These are phyloP conservation scores for Fragum fragum DNA, from an alignment of 2,888 invertebrate genomes.

Conservation along the genomic window DNA sequence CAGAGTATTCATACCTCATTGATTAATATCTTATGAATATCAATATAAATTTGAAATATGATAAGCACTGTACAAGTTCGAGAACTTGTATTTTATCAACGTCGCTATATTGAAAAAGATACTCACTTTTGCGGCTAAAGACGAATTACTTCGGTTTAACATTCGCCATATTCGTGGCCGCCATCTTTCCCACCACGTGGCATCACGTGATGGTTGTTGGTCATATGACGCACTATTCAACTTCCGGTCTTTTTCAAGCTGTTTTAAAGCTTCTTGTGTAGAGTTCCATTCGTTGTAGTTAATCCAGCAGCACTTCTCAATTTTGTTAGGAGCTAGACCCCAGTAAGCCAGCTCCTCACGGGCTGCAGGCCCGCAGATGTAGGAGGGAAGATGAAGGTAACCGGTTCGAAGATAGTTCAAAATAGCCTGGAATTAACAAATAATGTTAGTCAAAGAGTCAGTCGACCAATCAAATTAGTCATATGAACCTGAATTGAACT, in stretches of 20 bases:
- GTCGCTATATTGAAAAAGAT: neutral
- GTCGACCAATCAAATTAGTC: no score
- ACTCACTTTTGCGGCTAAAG: conserved; percentile 73
- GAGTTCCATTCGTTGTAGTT: conserved; percentile 78
- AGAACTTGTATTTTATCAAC: no score
- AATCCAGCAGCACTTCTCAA: conserved; percentile 79
- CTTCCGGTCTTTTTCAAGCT: conserved; percentile 71
- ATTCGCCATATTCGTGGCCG: conserved; percentile 71
- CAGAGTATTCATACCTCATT: no score
- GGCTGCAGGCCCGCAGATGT: conserved; percentile 72
- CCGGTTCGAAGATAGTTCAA: conserved; percentile 74
- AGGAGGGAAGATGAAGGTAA: conserved; percentile 71
- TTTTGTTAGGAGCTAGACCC: conserved; percentile 73
- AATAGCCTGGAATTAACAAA: conserved; percentile 52
- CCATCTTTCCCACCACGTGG: conserved; percentile 45
- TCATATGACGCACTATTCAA: conserved; percentile 34
- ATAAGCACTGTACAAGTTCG: no score
- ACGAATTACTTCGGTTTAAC: conserved; percentile 73
- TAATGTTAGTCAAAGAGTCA: no score
- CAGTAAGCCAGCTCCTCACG: conserved; percentile 77
- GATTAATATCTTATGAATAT: no score
- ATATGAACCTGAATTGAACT: no score
- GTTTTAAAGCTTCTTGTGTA: conserved; percentile 68
- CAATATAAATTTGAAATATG: no score
- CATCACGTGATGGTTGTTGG: neutral